These are phyloP conservation scores for Echinometra lucunter DNA, from an alignment of 53 echinoderm and acorn worm species.

Conservation along the genomic window DNA sequence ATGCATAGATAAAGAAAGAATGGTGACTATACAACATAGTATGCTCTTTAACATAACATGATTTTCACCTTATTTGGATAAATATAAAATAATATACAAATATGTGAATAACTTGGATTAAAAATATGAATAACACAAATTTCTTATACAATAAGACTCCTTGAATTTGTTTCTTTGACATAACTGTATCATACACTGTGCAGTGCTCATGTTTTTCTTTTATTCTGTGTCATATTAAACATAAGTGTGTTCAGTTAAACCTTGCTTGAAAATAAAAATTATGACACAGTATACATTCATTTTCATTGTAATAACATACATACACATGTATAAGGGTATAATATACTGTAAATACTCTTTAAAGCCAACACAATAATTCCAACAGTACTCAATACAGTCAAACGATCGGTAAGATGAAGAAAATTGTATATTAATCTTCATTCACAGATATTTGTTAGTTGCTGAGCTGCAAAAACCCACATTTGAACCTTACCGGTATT, in stretches of 20 bases:
- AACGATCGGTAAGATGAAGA: neutral
- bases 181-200: neutral
- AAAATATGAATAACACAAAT: neutral
- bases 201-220: neutral
- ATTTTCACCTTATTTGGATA: neutral
- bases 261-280: neutral
- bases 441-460: neutral
- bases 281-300: neutral
- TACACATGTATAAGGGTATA: neutral
- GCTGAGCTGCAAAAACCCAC: neutral
- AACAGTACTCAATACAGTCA: neutral
- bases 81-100: slow-evolving; percentile 13
- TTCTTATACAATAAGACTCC: neutral
- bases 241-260: neutral
- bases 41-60: neutral
- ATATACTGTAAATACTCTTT: neutral
- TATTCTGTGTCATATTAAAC: neutral
- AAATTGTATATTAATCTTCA: neutral
- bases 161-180: no score
- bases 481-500: neutral
- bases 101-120: neutral
- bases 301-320: neutral
- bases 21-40: neutral
- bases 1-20: slow-evolving; percentile 25
- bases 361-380: neutral